Evolutionary conservation across 2,113 vertebrate species (phyloP).

Genomic region (Prochilodus magdalenae): DNA sequence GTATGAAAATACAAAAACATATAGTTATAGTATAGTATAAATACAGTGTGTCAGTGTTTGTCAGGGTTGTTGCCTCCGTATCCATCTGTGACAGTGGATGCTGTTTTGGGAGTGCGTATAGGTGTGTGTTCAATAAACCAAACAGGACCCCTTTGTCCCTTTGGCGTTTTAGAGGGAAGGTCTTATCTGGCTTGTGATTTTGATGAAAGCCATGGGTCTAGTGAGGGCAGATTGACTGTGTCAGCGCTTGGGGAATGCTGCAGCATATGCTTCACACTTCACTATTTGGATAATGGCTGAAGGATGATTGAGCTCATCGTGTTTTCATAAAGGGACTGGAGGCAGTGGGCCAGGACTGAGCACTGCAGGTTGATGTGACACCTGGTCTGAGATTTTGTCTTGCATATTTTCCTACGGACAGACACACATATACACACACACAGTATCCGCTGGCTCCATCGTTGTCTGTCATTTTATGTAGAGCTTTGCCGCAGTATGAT

Average conservation of each 20-base stretch:
- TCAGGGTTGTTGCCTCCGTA: constrained; percentile 30
- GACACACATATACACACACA: constrained; percentile 26
- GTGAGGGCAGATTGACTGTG: constrained; percentile 14
- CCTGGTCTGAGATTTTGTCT: constrained; percentile 27
- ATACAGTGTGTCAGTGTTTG: background rate
- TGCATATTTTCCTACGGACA: constrained; percentile 37
- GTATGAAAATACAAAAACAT: too few species aligned
- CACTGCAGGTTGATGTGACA: constrained; percentile 43
- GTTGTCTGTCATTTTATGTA: constrained; percentile 32
- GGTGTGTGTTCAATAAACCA: constrained; percentile 13
- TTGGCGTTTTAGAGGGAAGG: background rate
- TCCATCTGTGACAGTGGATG: constrained; percentile 21
- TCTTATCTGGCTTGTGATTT: constrained; percentile 16
- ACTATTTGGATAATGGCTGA: constrained; percentile 34
- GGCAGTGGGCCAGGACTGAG: constrained; percentile 27
- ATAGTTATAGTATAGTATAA: too few species aligned
- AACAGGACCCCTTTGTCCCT: constrained; percentile 41
- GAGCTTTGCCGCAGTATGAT: constrained; percentile 39
- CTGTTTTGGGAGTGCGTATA: constrained; percentile 16
- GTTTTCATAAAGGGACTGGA: constrained; percentile 40
- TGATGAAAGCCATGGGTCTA: background rate
- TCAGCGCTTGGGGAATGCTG: constrained; percentile 6
- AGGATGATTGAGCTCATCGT: constrained; percentile 40
- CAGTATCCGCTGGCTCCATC: background rate
- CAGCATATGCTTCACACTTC: constrained; percentile 48